phyloP scores from a whole-genome alignment of 1,140 invertebrate genomes.

The Asbolus verrucosus region DNA sequence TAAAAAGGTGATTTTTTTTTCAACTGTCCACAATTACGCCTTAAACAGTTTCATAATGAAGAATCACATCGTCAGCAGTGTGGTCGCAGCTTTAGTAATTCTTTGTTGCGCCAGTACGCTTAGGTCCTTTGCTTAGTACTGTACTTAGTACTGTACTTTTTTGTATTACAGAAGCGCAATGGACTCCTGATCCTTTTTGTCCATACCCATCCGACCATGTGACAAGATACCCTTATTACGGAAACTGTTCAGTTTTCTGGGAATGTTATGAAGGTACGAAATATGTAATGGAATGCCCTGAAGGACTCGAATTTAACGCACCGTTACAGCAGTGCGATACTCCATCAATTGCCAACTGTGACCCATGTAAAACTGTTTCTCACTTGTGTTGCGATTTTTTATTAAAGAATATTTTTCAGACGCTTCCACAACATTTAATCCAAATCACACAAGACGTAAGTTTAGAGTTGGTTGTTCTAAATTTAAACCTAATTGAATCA shows the following conservation, averaged over 20 bases:
- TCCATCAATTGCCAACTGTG: neutral
- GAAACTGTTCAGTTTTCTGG: neutral
- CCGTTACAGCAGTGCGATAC: neutral
- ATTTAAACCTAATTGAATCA: too few species aligned
- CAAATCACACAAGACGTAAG: neutral
- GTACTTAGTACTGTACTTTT: neutral
- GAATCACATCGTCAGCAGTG: too few species aligned
- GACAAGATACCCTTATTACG: neutral
- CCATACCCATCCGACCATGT: neutral
- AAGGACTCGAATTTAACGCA: neutral
- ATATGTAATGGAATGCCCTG: neutral
- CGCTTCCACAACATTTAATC: neutral
- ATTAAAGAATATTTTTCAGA: neutral
- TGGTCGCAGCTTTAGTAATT: too few species aligned
- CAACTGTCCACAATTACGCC: too few species aligned
- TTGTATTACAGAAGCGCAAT: neutral
- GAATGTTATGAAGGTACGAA: neutral
- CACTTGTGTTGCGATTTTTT: too few species aligned
- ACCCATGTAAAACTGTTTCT: neutral
- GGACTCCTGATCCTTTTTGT: neutral
- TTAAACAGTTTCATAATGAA: too few species aligned
- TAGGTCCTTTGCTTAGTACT: slow-evolving; percentile 4
- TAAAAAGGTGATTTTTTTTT: too few species aligned
- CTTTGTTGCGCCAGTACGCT: neutral
- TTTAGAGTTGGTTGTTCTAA: too few species aligned